phyloP scores from a whole-genome alignment of 1,140 invertebrate species.

The Macrotrachela quadricornifera region DNA sequence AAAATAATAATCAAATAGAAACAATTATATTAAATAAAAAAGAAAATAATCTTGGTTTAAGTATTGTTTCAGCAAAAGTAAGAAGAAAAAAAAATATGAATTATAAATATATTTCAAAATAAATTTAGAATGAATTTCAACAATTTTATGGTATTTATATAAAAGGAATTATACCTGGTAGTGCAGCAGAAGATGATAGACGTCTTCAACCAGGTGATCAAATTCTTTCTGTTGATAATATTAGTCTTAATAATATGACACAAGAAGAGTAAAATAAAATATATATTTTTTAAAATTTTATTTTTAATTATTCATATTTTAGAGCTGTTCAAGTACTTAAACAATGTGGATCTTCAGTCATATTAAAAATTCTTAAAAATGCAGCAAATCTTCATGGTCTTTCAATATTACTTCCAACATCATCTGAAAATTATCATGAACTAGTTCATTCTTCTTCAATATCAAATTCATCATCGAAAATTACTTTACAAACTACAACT shows the following conservation, averaged over 20 bases:
- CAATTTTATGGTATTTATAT: slow-evolving; percentile 83
- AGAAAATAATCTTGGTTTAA: slow-evolving; percentile 1
- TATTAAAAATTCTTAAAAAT: slow-evolving; percentile 4
- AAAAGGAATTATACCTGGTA: slow-evolving; percentile 82
- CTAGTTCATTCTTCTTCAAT: too few relatives aligned
- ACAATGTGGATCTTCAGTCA: slow-evolving; percentile 1
- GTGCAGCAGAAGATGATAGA: slow-evolving; percentile 70
- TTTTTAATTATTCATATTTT: too few relatives aligned
- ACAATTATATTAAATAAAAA: neutral
- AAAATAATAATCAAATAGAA: slow-evolving; percentile 19
- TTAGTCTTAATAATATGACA: slow-evolving; percentile 79
- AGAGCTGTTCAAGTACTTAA: slow-evolving; percentile 12
- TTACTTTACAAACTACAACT: too few relatives aligned
- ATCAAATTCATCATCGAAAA: too few relatives aligned
- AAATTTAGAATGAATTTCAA: slow-evolving; percentile 43
- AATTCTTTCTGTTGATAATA: slow-evolving; percentile 79
- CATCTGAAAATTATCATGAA: neutral
- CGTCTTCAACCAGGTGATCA: slow-evolving; percentile 90
- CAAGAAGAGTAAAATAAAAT: slow-evolving; percentile 43
- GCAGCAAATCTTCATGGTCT: slow-evolving; percentile 5
- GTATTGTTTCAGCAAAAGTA: slow-evolving; percentile 27
- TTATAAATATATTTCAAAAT: too few relatives aligned
- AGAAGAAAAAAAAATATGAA: slow-evolving; percentile 59
- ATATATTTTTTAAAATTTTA: too few relatives aligned
- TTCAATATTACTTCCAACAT: neutral